Conservation (phyloP, 2,113 vertebrate species). For the Pedetes capensis region DNA sequence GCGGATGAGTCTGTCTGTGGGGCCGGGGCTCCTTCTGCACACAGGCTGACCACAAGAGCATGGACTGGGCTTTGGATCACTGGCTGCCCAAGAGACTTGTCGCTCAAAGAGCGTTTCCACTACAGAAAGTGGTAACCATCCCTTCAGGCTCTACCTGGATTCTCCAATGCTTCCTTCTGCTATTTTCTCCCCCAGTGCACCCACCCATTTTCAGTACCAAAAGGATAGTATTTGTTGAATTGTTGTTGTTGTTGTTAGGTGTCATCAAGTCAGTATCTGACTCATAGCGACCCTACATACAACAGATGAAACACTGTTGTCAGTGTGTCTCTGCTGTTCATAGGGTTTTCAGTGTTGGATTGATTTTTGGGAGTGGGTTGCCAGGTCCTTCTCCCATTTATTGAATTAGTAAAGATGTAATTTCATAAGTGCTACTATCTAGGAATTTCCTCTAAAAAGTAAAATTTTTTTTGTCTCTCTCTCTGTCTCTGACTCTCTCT, state of each 20-base stretch:
- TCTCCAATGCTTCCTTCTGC: not conserved
- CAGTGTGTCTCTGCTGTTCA: too few relatives aligned
- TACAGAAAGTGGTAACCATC: constrained; percentile 21
- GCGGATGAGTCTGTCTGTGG: not conserved
- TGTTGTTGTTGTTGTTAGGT: too few relatives aligned
- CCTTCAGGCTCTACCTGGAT: not conserved
- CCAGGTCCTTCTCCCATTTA: too few relatives aligned
- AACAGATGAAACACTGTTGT: too few relatives aligned
- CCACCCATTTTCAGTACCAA: not conserved
- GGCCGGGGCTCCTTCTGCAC: not conserved
- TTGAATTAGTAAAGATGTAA: not conserved
- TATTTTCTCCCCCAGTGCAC: not conserved
- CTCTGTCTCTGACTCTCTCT: not conserved
- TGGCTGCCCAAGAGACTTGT: not conserved
- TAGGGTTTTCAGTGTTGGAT: too few relatives aligned
- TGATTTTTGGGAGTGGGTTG: too few relatives aligned
- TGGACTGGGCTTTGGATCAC: not conserved
- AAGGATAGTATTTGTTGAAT: not conserved
- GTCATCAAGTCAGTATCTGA: too few relatives aligned
- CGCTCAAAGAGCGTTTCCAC: not conserved
- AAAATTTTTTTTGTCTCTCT: not conserved
- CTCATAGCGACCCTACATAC: too few relatives aligned
- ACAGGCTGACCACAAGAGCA: not conserved
- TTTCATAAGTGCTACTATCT: constrained; percentile 17
- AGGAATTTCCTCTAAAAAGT: not conserved